phyloP scores from a whole-genome alignment of 2,888 invertebrate species.

The Drosophila cyrtoloma region DNA sequence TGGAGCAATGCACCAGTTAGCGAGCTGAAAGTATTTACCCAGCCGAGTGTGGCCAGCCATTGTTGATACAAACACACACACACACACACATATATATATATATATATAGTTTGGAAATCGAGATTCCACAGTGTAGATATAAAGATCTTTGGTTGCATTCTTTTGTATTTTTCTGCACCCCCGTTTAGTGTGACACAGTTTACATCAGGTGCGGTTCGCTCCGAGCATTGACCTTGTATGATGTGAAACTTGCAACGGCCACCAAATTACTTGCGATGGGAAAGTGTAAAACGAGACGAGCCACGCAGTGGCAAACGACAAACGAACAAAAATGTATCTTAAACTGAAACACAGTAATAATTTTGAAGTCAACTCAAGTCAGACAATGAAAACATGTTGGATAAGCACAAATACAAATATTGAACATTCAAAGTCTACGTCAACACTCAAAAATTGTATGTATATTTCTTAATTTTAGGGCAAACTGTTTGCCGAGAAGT shows the following conservation, averaged over 20 bases:
- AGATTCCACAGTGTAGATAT: conserved; percentile 29
- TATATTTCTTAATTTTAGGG: not conserved
- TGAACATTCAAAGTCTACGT: not conserved
- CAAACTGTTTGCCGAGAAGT: conserved; percentile 1
- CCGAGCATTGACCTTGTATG: conserved; percentile 18
- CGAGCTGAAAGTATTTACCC: conserved; percentile 39
- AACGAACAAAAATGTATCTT: not conserved
- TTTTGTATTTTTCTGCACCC: conserved; percentile 10
- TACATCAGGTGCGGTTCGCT: conserved; percentile 30
- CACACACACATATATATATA: not conserved
- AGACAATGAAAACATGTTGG: not conserved
- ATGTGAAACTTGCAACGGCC: conserved; percentile 9
- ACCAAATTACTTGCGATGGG: conserved; percentile 8
- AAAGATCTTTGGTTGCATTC: conserved; percentile 25
- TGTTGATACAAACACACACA: conserved; percentile 29
- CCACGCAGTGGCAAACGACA: not conserved
- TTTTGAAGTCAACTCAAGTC: not conserved
- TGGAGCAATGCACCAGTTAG: conserved; percentile 21
- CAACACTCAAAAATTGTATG: not conserved
- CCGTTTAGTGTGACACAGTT: conserved; percentile 39
- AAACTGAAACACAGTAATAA: not conserved
- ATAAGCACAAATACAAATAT: not conserved
- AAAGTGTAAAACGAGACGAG: conserved; percentile 12
- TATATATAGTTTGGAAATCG: conserved; percentile 19
- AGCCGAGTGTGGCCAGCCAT: conserved; percentile 32